Base-by-base conservation (phyloP, 2,113 vertebrate genomes). In the Nothobranchius furzeri region DNA sequence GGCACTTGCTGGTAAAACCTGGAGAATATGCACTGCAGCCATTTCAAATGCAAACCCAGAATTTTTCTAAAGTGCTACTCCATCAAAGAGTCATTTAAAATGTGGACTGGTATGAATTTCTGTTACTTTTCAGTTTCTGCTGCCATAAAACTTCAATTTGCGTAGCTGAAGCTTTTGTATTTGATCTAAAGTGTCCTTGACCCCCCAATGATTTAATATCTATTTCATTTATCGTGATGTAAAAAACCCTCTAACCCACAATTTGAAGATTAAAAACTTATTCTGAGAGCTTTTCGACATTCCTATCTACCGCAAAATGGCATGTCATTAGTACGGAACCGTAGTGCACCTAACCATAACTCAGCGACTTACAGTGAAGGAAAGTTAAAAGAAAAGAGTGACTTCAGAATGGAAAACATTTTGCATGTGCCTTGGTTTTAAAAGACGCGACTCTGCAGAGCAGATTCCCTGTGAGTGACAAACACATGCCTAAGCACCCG, bases 391-490 rank as follows among this genome's bases (percentile, higher is more conserved):
- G 49, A 50, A 71, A 69, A 20, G 45, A 68, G 43, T 70, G 58
- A 14, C 50, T 62, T 75, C 53, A 47, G 37, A 48, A 20, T 74
- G 24, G 49, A 63, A 30, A 64, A 47, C 50, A 7, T 13, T 65
- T 45, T 62, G 35, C n/a, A 14, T 62, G 48, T 0, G 6, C 10
- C 47, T 74, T n/a, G 1, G 0, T 52, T 80, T 40, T 81, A 9
- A 60, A 72, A 60, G 52, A 64, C 68, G 50, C 55, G 57, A 79
- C 70, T 70, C 65, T 68, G 48, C 68, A 65, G 61, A 68, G 55
- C 37, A 40, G 7, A 47, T 59, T 45, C 25, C 53, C 54, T 67
- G 61, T 61, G 68, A 70, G 60, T 59, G 68, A 77, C 76, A 81
- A 73, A 77, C 40, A 69, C 68, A 68, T 3, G 60, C 65, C 55